Percentiles rank a stretch among this genome's conserved stretches.
phyloP scores from a whole-genome alignment of 2,113 vertebrate genomes.

The Todiramphus saurophagus region DNA sequence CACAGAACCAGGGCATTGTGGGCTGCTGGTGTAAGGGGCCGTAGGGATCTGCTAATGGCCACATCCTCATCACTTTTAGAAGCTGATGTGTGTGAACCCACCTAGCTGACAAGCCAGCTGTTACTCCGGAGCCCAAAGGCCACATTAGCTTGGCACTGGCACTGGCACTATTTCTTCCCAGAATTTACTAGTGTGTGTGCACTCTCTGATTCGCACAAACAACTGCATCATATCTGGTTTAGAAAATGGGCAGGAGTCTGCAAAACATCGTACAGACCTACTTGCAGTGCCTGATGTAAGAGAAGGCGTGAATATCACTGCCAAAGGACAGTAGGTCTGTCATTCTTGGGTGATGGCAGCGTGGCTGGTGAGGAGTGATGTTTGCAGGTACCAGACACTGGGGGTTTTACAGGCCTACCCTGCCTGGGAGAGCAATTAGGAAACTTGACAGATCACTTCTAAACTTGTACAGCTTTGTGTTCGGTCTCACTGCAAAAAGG shows the following conservation, averaged over 20 bases:
- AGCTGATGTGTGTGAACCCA: background rate
- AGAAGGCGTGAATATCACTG: background rate
- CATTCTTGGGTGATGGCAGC: background rate
- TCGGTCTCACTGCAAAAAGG: conserved; percentile 9
- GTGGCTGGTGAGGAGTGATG: background rate
- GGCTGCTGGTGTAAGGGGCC: background rate
- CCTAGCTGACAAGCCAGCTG: background rate
- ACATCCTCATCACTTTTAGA: background rate
- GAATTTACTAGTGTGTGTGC: background rate
- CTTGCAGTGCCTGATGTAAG: background rate
- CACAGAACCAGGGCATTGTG: background rate
- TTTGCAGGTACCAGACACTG: background rate
- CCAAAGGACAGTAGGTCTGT: background rate
- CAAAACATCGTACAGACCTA: background rate
- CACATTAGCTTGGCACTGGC: background rate
- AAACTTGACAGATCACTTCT: background rate
- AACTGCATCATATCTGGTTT: background rate
- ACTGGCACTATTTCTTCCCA: background rate
- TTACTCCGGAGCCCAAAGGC: background rate
- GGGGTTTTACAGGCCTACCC: background rate
- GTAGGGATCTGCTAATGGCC: background rate
- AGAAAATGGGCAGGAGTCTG: background rate
- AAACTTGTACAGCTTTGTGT: background rate
- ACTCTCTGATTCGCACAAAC: background rate
- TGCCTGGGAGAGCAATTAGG: background rate